Evolutionary conservation across 30 jellyfish, hydroid and myxozoan species (phyloP), one percentile per base, ranked within the genome.

Genomic region (Pseudorhiza aurosa): DNA sequence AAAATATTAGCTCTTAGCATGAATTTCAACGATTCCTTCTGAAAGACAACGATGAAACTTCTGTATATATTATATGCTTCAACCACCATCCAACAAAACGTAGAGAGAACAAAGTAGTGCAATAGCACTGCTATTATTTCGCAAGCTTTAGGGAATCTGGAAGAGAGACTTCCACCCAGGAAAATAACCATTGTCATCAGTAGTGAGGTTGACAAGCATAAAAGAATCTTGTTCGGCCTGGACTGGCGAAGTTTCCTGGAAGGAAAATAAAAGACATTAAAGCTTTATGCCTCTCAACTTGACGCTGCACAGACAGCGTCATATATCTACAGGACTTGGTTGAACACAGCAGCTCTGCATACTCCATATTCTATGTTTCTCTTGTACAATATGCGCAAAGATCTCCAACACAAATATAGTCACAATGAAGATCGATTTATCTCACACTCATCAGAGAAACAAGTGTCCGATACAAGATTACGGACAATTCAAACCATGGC

Each of bases 21-120:
- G 45, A 74, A 74, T 21, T 35, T 74, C 25, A 57, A 21, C 6
- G 58, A 27, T 46, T 25, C 70, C 35, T 56, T 32, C 6, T 29
- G 70, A 33, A 46, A 56, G 7, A 74, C 87, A 0, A 51, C 33
- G 24, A 74, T 65, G 45, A 74, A 53, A 35, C 75, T 46, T 21
- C 32, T 75, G 35, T 74, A 74, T 5, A 74, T 36, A 27, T 74
- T 74, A 64, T 27, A 27, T 1, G 74, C 87, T 74, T 74, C 87
- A 6, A 74, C 87, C 12, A 37, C 87, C 65, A 46, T 74, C 87
- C 87, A 74, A 36, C 70, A 50, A 28, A 74, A 74, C 33, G 87
- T 6, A 19, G 74, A 35, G 30, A 74, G n/a, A 8, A 74, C 75
- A 27, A 56, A 53, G 76, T 51, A 74, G 32, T 74, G 87, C 62